Conservation (phyloP, 2,113 vertebrate species). For the Corvus cornix region DNA sequence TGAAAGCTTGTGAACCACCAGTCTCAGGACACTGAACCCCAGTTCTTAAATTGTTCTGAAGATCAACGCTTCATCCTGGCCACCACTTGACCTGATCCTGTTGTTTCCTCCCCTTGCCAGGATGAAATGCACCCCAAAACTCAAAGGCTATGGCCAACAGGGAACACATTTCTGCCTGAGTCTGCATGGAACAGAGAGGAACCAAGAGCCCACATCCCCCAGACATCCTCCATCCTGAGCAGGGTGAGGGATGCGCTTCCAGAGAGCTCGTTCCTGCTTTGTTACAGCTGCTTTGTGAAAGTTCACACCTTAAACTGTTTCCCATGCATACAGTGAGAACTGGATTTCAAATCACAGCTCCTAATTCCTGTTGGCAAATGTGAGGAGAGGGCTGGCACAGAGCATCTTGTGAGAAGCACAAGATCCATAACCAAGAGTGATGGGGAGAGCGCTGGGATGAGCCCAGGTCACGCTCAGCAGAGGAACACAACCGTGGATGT, state of each 20-base stretch:
- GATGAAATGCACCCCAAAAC: background rate
- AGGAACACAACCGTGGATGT: fast-evolving
- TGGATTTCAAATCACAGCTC: background rate
- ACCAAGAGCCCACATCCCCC: background rate
- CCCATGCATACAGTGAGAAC: background rate
- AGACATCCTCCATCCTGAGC: background rate
- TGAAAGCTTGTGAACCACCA: background rate
- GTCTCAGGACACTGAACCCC: background rate
- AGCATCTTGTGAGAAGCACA: conserved; percentile 15
- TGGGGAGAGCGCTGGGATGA: fast-evolving
- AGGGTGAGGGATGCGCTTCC: background rate
- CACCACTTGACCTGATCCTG: background rate
- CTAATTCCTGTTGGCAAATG: background rate
- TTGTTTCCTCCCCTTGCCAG: background rate
- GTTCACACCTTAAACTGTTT: conserved; percentile 17
- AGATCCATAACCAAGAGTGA: background rate
- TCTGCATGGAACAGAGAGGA: background rate
- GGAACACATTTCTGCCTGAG: background rate
- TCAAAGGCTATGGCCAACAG: fast-evolving
- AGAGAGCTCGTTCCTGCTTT: background rate
- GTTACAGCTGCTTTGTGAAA: background rate
- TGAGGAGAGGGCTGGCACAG: background rate
- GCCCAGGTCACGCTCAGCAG: fast-evolving
- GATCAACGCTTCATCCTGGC: fast-evolving
- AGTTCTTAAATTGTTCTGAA: background rate